phyloP scores from a whole-genome alignment of 2,113 vertebrate species.

The sheep (Ovis aries) region DNA sequence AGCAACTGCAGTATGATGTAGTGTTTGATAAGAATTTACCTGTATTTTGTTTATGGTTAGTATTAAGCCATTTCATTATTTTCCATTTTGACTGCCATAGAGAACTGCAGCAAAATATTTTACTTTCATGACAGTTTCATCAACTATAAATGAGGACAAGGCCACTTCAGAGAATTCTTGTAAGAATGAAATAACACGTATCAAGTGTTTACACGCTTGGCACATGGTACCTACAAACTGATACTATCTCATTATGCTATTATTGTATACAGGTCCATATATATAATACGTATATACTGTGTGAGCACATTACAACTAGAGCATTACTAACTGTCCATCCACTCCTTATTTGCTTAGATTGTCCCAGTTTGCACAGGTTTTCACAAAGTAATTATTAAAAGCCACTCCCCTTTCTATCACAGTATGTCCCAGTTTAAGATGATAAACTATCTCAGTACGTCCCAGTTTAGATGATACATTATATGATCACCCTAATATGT shows the following conservation, averaged over 20 bases:
- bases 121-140: background rate
- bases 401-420: background rate
- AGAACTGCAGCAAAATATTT: background rate
- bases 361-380: background rate
- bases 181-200: background rate
- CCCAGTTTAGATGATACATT: background rate
- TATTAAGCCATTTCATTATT: background rate
- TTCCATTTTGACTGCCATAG: background rate
- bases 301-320: background rate
- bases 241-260: background rate
- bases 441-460: background rate
- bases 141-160: slow-evolving; percentile 3
- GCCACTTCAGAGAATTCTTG: background rate
- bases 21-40: background rate
- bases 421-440: background rate
- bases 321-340: background rate
- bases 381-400: background rate
- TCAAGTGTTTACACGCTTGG: background rate
- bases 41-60: background rate
- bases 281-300: background rate
- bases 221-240: background rate
- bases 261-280: background rate
- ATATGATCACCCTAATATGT: background rate
- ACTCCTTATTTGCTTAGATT: background rate
- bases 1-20: background rate